Evolutionary conservation across 2,797 vertebrate genomes (phyloP).

Genomic region (Anguilla pacifica): DNA sequence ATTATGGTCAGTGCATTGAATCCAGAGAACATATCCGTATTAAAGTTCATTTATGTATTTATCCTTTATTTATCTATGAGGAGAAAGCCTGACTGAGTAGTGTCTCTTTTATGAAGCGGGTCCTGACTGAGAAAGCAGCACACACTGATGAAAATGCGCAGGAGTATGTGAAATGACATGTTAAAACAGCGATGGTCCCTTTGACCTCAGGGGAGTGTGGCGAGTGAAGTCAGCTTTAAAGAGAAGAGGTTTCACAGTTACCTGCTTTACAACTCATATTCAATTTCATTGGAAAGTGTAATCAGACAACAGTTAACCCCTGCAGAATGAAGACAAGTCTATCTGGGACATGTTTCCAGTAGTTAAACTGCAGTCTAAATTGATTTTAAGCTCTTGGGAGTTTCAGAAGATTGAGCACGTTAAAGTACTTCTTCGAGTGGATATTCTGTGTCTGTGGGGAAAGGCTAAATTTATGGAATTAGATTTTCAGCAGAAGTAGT

Average conservation of each 20-base stretch:
- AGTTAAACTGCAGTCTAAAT: not conserved
- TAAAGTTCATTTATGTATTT: not conserved
- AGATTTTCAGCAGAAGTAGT: not conserved
- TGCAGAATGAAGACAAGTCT: not conserved
- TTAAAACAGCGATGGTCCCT: not conserved
- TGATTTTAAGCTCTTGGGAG: not conserved
- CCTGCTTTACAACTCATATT: not conserved
- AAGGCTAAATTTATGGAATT: not conserved
- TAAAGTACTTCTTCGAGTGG: not conserved
- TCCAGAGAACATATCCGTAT: not conserved
- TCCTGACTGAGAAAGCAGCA: not conserved
- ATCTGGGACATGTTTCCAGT: not conserved
- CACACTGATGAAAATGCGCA: not conserved
- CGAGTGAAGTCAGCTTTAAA: not conserved
- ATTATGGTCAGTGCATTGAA: not conserved
- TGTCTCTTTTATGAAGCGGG: not conserved
- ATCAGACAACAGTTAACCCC: slow-evolving; percentile 1
- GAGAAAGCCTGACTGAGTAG: not conserved
- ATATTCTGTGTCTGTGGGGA: not conserved
- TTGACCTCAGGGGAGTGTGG: not conserved
- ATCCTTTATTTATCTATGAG: not conserved
- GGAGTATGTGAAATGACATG: not conserved
- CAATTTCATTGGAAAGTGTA: not conserved
- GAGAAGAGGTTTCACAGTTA: not conserved
- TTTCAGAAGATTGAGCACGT: not conserved